Evolutionary conservation across 2,888 invertebrate genomes (phyloP), one percentile per base, ranked within the genome.

Genomic region (Cabera pusaria): DNA sequence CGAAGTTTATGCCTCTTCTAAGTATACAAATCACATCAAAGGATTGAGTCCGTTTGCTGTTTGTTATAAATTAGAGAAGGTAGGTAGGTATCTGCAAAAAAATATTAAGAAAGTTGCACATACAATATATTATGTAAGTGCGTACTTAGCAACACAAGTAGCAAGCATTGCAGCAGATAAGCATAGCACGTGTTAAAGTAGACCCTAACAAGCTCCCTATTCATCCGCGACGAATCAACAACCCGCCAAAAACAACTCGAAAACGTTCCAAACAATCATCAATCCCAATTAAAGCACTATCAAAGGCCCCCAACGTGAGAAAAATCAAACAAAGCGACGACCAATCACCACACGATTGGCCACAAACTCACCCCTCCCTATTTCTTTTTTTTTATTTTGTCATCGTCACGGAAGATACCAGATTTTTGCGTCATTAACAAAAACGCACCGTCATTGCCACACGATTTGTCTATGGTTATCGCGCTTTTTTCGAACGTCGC

Each of bases 391-490:
- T 66, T 64, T 60, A 67, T 65, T 67, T 72, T 72, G 71, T 72
- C 77, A 73, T 65, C 64, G 58, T 72, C 75, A 74, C 73, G 70
- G 60, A 60, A 72, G 76, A 75, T 72, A 72, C 61, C 68, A 71
- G 74, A 79, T 74, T 77, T 77, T 82, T 80, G 72, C 83, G 83
- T 87, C 87, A 87, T 88, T 88, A 88, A 73, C 64, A 65, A 41
- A 42, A 60, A 39, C 68, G 88, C 86, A 52, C 45, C 68, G 85
- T 87, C 88, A 88, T 71, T 53, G 61, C 45, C 63, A 55, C 80
- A 77, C 86, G 87, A 88, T 88, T 86, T 85, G 85, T 88, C 87
- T 85, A 64, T 74, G 80, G 82, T 80, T 86, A 86, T 87, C 86
- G 72, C 60, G 59, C 58, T 72, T 69, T 73, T 68, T 80, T 79